phyloP scores from a whole-genome alignment of 2,888 invertebrate species.

The Cataglyphis livida region DNA sequence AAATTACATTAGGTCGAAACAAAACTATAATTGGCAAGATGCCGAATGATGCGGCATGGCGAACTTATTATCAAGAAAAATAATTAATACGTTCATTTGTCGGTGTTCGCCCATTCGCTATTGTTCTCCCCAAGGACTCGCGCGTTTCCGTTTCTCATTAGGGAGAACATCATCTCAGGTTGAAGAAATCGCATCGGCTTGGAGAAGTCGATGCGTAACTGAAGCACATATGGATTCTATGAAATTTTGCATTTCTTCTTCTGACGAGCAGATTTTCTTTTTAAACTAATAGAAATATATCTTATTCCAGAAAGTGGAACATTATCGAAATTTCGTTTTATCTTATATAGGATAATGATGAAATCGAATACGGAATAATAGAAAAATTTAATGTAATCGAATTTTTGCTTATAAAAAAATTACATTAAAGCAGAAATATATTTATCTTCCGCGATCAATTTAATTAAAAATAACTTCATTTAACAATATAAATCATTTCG shows the following conservation, averaged over 20 bases:
- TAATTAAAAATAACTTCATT: background rate
- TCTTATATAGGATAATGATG: background rate
- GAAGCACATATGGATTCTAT: conserved; percentile 53
- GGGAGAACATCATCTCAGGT: background rate
- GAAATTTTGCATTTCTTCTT: conserved; percentile 54
- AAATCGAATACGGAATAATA: background rate
- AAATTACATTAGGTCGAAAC: conserved; percentile 19
- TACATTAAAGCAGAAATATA: background rate
- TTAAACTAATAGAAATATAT: background rate
- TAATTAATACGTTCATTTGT: conserved; percentile 52
- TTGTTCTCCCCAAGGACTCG: conserved; percentile 9
- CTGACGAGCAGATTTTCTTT: background rate
- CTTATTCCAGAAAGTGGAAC: background rate
- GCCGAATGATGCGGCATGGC: conserved; percentile 34
- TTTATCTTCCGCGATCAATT: background rate
- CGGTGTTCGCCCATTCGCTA: conserved; percentile 29
- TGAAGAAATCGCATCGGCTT: conserved; percentile 24
- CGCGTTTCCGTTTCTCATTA: conserved; percentile 50
- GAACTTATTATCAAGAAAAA: conserved; percentile 37
- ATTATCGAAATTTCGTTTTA: background rate
- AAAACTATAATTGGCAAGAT: conserved; percentile 46
- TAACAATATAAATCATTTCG: conserved; percentile 32
- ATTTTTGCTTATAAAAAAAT: background rate
- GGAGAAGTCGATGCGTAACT: conserved; percentile 15
- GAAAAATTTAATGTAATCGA: background rate